phyloP scores from a whole-genome alignment of 2,797 vertebrate genomes.

The Hydrocynus forskahlii region DNA sequence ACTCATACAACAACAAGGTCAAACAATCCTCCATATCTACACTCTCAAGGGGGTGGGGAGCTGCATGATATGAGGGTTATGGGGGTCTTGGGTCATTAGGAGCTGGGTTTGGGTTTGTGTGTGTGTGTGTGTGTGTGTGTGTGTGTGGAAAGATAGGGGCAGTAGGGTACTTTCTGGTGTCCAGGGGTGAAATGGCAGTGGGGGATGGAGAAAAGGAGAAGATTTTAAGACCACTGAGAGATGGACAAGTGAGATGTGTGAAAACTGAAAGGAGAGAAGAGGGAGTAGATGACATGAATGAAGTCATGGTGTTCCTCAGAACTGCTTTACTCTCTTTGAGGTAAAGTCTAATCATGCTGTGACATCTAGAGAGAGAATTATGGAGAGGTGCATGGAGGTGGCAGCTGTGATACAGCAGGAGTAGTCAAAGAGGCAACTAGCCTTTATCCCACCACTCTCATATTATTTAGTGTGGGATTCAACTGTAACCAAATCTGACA shows the following conservation, averaged over 20 bases:
- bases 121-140: neutral
- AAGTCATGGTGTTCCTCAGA: neutral
- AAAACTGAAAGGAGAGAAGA: neutral
- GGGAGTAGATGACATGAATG: slow-evolving; percentile 15
- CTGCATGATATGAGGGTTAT: slow-evolving; percentile 42
- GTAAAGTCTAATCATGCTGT: neutral
- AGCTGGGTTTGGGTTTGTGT: neutral
- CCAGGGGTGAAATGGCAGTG: slow-evolving; percentile 14
- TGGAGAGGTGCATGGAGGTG: neutral
- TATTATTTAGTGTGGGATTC: neutral
- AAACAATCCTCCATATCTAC: slow-evolving; percentile 39
- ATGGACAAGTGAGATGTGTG: slow-evolving; percentile 15
- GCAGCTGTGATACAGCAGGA: neutral
- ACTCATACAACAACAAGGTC: slow-evolving; percentile 32
- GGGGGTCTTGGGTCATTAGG: slow-evolving; percentile 31
- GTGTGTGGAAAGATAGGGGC: slow-evolving; percentile 18
- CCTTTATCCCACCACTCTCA: neutral
- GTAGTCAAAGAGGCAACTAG: neutral
- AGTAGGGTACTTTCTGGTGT: slow-evolving; percentile 5
- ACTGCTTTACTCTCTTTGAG: neutral
- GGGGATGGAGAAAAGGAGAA: neutral
- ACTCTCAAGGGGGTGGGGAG: neutral
- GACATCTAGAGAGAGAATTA: neutral
- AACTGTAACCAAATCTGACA: neutral
- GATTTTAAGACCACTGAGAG: neutral